phyloP scores from a whole-genome alignment of 2,113 vertebrate species.

The Rhinogobius similis region DNA sequence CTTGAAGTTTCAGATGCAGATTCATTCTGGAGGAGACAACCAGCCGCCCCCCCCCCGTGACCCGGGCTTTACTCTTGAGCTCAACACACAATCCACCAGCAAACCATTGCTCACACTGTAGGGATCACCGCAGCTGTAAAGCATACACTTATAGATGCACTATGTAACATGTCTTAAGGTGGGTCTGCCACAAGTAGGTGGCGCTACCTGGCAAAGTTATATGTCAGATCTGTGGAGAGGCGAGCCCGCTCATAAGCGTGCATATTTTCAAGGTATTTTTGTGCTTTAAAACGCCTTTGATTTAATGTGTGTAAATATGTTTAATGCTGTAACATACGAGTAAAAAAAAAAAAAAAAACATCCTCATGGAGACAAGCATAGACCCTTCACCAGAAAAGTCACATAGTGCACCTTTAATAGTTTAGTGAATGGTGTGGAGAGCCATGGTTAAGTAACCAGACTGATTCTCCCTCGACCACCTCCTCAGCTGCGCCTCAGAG shows the following conservation, averaged over 20 bases:
- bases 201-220: not conserved
- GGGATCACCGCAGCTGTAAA: constrained; percentile 8
- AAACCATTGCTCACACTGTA: constrained; percentile 24
- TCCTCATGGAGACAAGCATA: too few species aligned
- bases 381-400: too few species aligned
- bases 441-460: too few species aligned
- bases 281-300: too few species aligned
- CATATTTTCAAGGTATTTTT: too few species aligned
- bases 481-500: too few species aligned
- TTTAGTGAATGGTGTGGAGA: too few species aligned
- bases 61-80: constrained; percentile 38
- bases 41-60: constrained; percentile 27
- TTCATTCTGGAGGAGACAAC: constrained; percentile 63
- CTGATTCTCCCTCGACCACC: too few species aligned
- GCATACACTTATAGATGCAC: not conserved
- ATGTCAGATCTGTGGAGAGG: not conserved
- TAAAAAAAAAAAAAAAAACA: too few species aligned
- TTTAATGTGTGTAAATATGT: too few species aligned
- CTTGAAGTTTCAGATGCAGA: constrained; percentile 71
- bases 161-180: not conserved
- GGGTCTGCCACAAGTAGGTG: not conserved
- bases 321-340: too few species aligned
- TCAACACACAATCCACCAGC: constrained; percentile 17
- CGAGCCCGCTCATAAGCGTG: not conserved
- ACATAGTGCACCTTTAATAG: too few species aligned